Evolutionary conservation across 2,797 vertebrate species (phyloP), one percentile per base, ranked within the genome.

Genomic region (Decapterus maruadsi): DNA sequence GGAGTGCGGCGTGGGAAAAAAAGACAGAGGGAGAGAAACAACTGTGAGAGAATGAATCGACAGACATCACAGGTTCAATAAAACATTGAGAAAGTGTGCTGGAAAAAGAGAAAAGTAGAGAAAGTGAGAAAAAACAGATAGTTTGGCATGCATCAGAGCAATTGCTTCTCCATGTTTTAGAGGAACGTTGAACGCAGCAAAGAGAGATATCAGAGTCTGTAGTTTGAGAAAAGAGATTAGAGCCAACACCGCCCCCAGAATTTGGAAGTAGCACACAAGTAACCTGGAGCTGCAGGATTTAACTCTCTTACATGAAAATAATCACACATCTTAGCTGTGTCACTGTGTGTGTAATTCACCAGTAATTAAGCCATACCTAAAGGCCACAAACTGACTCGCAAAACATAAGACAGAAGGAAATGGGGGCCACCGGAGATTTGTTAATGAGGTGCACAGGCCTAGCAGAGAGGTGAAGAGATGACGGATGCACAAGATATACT

Each of bases 391-490:
- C 22, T 55, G 29, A 63, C 19, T 50, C 34, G 61, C 54, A 73
- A 79, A 84, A 64, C 80, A 73, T 38, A 31, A 60, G 64, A 64
- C 19, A 0, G 6, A 48, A 75, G 75, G 67, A 87, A 85, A 80
- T 4, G 34, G 68, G 29, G 46, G 36, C 62, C 80, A 54, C 63
- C 19, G n/a, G 80, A 67, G 85, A 65, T 76, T 83, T 81, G 80
- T 72, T 77, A 85, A 89, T 74, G 83, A 87, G 83, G 71, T 77
- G 83, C 34, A 50, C 83, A 88, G 87, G 55, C 80, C 66, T 68
- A 4, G 31, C 54, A 26, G 22, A 8, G 72, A 79, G 78, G 71
- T 74, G 68, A 72, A 51, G 76, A 87, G 62, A 87, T 69, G 75
- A 81, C 68, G 63, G 83, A 79, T 70, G 70, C 54, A 71, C 67